Conservation (phyloP, 1,140 invertebrate genomes). For the Protaetia brevitarsis region DNA sequence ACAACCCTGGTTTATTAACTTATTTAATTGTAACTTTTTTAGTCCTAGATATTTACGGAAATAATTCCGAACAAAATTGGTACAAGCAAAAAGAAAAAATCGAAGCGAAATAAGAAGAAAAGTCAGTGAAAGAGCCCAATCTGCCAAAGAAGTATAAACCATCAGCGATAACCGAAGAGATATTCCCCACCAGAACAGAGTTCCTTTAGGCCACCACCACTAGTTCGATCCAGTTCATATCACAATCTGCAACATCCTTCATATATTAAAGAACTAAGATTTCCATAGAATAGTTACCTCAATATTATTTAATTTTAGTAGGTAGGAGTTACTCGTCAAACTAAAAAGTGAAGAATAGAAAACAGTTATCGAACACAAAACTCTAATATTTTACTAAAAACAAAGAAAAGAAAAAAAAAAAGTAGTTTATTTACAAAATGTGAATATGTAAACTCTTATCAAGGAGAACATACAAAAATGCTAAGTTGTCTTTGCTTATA, state of each 20-base stretch:
- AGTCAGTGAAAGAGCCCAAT: constrained; percentile 19
- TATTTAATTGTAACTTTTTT: no score
- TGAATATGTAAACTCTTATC: no score
- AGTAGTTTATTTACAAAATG: no score
- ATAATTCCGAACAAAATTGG: constrained; percentile 54
- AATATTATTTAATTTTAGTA: neutral
- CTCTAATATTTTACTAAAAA: no score
- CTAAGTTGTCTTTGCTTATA: no score
- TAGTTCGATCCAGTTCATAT: constrained; percentile 55
- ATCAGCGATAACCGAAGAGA: constrained; percentile 41
- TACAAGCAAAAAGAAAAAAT: constrained; percentile 50
- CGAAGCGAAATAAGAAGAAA: constrained; percentile 34
- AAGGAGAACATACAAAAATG: no score
- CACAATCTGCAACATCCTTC: constrained; percentile 57
- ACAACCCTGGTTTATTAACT: no score
- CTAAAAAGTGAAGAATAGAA: no score
- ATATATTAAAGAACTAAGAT: constrained; percentile 59
- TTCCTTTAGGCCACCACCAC: constrained; percentile 38
- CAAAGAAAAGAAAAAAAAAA: no score
- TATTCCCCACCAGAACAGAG: constrained; percentile 47
- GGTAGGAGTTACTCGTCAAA: no score
- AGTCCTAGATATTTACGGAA: constrained; percentile 56
- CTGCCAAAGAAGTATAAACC: constrained; percentile 41
- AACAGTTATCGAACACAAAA: no score
- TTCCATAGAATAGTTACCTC: constrained; percentile 48